phyloP scores from a whole-genome alignment of 2,113 vertebrate species.

The Sorex fumeus region DNA sequence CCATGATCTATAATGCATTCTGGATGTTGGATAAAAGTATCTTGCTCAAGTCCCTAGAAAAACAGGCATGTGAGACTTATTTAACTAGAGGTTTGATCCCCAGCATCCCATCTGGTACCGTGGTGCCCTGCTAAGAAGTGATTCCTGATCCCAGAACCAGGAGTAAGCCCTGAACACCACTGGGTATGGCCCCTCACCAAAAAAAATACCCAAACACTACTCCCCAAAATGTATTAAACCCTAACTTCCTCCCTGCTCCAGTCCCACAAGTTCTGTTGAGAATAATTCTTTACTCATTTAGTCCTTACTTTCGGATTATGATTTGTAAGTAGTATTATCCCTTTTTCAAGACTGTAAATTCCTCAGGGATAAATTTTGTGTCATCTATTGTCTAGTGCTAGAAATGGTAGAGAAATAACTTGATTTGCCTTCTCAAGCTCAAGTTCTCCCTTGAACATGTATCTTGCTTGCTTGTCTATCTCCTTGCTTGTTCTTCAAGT shows the following conservation, averaged over 20 bases:
- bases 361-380: conserved; percentile 4
- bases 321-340: neutral
- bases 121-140: neutral
- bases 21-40: neutral
- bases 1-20: neutral
- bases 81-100: no score
- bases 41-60: neutral
- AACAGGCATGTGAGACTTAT: neutral
- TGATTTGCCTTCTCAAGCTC: no score
- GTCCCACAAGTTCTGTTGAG: no score
- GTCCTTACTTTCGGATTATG: conserved; percentile 12
- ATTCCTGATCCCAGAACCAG: neutral
- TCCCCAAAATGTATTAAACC: no score
- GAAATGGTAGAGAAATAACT: neutral
- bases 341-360: conserved; percentile 42
- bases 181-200: no score
- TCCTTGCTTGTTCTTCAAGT: no score
- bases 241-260: no score
- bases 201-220: no score
- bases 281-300: conserved; percentile 6
- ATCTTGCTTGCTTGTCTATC: no score
- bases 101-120: no score
- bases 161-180: no score
- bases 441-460: no score
- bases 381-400: conserved; percentile 1